Evolutionary conservation across 2,888 invertebrate genomes (phyloP).

Genomic region (Drymonia ruficornis): DNA sequence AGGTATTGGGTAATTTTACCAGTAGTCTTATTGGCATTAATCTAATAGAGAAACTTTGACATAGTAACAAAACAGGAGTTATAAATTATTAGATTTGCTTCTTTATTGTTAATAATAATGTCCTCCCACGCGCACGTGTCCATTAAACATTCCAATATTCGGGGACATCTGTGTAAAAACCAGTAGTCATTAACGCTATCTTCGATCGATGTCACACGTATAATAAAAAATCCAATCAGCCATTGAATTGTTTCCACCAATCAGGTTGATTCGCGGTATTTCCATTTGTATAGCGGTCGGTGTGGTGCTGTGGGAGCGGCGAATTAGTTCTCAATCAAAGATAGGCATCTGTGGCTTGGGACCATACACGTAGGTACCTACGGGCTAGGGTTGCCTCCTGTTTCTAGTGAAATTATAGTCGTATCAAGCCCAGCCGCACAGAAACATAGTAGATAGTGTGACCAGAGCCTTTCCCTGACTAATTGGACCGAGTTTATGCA

Average conservation of each 20-base stretch:
- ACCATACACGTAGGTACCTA: conserved; percentile 12
- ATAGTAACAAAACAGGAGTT: conserved; percentile 1
- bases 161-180: conserved; percentile 11
- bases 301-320: conserved; percentile 12
- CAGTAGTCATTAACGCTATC: conserved; percentile 29
- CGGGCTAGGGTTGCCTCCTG: too few species aligned
- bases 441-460: too few species aligned
- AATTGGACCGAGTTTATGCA: too few species aligned
- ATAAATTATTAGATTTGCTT: conserved; percentile 2
- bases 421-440: too few species aligned
- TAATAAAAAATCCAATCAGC: conserved; percentile 35
- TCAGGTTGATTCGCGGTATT: conserved; percentile 35
- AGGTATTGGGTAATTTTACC: background rate
- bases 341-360: conserved; percentile 12
- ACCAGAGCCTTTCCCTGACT: too few species aligned
- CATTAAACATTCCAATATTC: background rate
- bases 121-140: background rate
- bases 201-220: conserved; percentile 16
- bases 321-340: conserved; percentile 55
- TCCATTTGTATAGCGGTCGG: conserved; percentile 15
- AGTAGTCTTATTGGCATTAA: background rate
- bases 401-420: too few species aligned
- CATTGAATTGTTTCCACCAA: conserved; percentile 37
- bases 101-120: background rate
- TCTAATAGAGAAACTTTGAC: background rate